Conservation (phyloP, 2,797 vertebrate genomes). For the Brachyrhaphis roseni region DNA sequence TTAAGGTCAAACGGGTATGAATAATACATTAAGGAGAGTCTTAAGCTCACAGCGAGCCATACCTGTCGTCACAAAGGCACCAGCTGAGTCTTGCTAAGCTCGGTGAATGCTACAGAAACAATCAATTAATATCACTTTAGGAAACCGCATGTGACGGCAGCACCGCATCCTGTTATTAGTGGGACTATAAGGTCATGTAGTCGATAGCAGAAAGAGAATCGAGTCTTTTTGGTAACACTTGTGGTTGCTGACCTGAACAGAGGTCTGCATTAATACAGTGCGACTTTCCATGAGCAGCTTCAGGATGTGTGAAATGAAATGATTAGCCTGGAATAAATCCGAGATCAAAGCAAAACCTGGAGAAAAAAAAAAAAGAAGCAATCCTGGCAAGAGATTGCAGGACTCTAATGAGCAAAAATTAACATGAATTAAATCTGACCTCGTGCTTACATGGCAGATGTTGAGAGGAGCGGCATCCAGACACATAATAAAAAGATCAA, state of each 20-base stretch:
- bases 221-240: slow-evolving; percentile 8
- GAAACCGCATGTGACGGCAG: slow-evolving; percentile 51
- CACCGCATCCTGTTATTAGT: slow-evolving; percentile 62
- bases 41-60: slow-evolving; percentile 74
- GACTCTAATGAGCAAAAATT: slow-evolving; percentile 89
- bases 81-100: slow-evolving; percentile 75
- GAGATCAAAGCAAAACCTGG: slow-evolving; percentile 81
- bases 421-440: slow-evolving; percentile 90
- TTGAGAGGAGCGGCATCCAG: slow-evolving; percentile 64
- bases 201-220: slow-evolving; percentile 27
- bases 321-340: slow-evolving; percentile 82
- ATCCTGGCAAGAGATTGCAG: slow-evolving; percentile 83
- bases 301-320: slow-evolving; percentile 63
- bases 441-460: slow-evolving; percentile 82
- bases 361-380: slow-evolving; percentile 78
- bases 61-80: slow-evolving; percentile 72
- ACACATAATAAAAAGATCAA: slow-evolving; percentile 26
- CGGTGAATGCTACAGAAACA: slow-evolving; percentile 71
- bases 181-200: slow-evolving; percentile 55
- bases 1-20: slow-evolving; percentile 83
- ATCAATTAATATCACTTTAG: slow-evolving; percentile 77
- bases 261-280: neutral
- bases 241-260: slow-evolving; percentile 8
- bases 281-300: slow-evolving; percentile 19
- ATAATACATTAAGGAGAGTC: slow-evolving; percentile 81